Evolutionary conservation across 92 coral and sea anemone genomes (phyloP), one percentile per base, ranked within the genome.

Genomic region (Actinernus sp.): DNA sequence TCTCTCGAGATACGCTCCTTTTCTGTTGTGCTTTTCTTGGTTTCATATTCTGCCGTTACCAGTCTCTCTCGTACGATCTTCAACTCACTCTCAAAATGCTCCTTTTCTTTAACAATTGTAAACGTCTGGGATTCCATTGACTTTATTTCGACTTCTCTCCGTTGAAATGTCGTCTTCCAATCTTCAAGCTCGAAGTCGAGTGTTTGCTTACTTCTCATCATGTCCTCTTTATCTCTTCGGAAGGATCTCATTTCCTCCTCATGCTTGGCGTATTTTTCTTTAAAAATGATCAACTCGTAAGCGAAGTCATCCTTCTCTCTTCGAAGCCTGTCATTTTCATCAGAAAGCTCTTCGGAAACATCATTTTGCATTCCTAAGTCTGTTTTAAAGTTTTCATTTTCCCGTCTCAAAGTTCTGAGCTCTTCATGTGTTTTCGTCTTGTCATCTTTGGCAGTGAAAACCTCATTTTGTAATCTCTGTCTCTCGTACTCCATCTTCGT

Each of bases 221-320:
- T 37, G 44, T 43, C 64, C 3, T 88, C 80, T 45, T 78, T 85
- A 56, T 88, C 91, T 23, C 43, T 66, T 47, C 25, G 23, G 29
- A 59, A 67, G 13, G 63, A 57, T 45, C 79, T 73, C 11, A 65
- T 74, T 40, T 86, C 92, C 22, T 46, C 65, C 46, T 89, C 96
- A 26, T 68, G 48, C 20, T 31, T 68, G 2, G 76, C 50, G 64
- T 45, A 80, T 26, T 79, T 89, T 31, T 75, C 91, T 49, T 81
- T 79, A 33, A 84, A 41, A 9, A 62, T 43, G 13, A 76, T 85
- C 12, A 85, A 55, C 31, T 88, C 95, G 49, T 65, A 58, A 26
- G 26, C 82, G 9, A 72, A 28, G 43, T 88, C 74, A 41, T 88
- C 91, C 38, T 73, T 78, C 40, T 89, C 91, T 27, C 57, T 49